Evolutionary conservation across 2,113 vertebrate species (phyloP).

Genomic region (Cheirogaleus medius): DNA sequence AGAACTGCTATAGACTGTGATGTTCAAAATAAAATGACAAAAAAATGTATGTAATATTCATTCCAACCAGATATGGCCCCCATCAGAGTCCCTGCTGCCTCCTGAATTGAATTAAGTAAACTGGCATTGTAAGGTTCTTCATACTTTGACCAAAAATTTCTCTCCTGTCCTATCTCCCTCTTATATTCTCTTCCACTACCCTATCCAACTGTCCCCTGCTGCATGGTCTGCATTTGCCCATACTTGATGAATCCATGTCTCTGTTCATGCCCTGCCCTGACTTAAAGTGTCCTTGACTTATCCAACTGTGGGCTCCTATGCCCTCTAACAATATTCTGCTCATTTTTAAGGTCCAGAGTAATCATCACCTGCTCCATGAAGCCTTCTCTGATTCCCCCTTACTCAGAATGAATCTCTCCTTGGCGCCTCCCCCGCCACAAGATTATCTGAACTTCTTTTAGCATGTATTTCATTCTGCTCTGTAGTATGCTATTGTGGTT

Average conservation of each 20-base stretch:
- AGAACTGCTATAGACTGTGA: neutral
- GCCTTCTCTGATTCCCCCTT: neutral
- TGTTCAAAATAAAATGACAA: neutral
- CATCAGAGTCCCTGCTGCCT: neutral
- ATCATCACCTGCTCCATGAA: neutral
- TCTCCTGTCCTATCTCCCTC: neutral
- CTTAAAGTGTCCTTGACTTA: neutral
- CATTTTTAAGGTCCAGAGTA: neutral
- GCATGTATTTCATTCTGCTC: neutral
- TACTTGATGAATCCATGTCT: neutral
- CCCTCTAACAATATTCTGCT: neutral
- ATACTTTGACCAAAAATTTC: neutral
- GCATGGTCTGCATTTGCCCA: neutral
- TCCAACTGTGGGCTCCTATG: neutral
- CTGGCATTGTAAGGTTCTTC: neutral
- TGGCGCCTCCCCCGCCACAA: neutral
- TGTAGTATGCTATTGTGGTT: neutral
- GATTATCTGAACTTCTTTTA: neutral
- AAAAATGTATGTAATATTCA: neutral
- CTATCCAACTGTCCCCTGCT: fast-evolving
- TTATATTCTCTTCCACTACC: neutral
- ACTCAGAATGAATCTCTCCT: neutral
- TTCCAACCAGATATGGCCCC: neutral
- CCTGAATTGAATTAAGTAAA: neutral
- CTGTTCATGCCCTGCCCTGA: neutral